Evolutionary conservation across 2,113 vertebrate species (phyloP).

Genomic region (Hippocampus mohnikei): DNA sequence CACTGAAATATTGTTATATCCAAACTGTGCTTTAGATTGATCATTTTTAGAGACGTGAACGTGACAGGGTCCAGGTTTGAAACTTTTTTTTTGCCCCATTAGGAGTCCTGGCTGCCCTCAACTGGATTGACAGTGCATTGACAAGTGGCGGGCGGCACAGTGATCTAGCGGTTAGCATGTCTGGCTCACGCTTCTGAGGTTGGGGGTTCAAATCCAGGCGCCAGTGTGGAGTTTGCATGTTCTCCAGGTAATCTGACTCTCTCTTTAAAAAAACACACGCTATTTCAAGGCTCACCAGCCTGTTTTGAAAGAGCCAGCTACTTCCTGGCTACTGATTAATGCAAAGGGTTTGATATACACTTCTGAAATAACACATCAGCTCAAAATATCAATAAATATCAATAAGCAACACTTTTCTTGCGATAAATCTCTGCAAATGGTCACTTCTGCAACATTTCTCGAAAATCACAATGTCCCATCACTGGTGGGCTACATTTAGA

Average conservation of each 20-base stretch:
- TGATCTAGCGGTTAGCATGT: neutral
- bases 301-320: too few relatives aligned
- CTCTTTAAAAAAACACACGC: too few relatives aligned
- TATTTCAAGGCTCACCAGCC: too few relatives aligned
- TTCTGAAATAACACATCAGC: too few relatives aligned
- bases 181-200: neutral
- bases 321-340: too few relatives aligned
- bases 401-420: constrained; percentile 23
- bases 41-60: neutral
- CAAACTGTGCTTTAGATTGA: neutral
- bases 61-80: neutral
- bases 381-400: too few relatives aligned
- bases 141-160: too few relatives aligned
- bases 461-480: too few relatives aligned
- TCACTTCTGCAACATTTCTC: too few relatives aligned
- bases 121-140: neutral
- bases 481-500: too few relatives aligned
- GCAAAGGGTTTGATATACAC: too few relatives aligned
- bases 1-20: neutral
- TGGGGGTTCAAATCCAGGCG: neutral
- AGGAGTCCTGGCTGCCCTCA: neutral
- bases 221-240: neutral
- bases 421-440: constrained; percentile 3
- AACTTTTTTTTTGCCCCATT: neutral
- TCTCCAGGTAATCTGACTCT: neutral